phyloP scores from a whole-genome alignment of 2,113 vertebrate species.

The Hippocampus barbouri region DNA sequence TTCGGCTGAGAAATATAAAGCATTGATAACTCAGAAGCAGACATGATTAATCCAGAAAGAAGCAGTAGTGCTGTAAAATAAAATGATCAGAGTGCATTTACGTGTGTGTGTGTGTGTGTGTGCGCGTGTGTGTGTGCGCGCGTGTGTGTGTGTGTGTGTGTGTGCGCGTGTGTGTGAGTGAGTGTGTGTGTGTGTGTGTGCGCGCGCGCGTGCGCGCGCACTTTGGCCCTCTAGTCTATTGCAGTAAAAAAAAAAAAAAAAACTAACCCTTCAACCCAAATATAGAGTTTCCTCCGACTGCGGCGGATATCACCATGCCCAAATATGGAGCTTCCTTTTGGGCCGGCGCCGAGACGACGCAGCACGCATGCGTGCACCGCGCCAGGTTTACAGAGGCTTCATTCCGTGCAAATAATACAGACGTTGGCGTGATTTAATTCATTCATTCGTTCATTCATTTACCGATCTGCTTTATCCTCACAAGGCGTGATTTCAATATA shows the following conservation, averaged over 20 bases:
- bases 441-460: no score
- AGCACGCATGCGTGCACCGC: not conserved
- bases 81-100: not conserved
- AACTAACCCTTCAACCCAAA: slow-evolving; percentile 32
- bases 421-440: no score
- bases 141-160: not conserved
- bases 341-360: not conserved
- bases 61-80: not conserved
- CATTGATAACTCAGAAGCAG: not conserved
- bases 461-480: no score
- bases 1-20: not conserved
- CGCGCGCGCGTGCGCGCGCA: slow-evolving; percentile 5
- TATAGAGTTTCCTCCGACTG: slow-evolving; percentile 53
- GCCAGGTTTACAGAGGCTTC: no score
- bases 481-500: no score
- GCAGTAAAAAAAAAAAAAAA: slow-evolving; percentile 17
- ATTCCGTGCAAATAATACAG: no score
- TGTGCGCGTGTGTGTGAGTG: slow-evolving; percentile 13
- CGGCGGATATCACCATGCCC: slow-evolving; percentile 47
- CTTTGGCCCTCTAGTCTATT: slow-evolving; percentile 17
- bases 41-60: not conserved
- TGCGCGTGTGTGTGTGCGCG: slow-evolving; percentile 10
- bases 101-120: not conserved
- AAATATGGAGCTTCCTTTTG: slow-evolving; percentile 52
- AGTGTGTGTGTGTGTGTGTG: no score